Base-by-base conservation (phyloP, 2,888 invertebrate genomes). In the Ptilodon capucinus region DNA sequence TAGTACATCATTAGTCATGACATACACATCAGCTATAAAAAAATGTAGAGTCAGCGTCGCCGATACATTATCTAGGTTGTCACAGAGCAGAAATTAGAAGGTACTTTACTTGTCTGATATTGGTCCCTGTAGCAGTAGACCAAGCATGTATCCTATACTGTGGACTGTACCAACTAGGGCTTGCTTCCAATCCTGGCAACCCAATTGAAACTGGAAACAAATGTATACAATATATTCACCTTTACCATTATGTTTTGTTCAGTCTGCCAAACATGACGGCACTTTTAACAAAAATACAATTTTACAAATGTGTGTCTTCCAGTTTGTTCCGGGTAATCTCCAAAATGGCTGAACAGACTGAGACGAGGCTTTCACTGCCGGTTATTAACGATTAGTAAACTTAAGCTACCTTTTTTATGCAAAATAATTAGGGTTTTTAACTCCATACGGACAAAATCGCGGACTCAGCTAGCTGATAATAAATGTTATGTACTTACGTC, bases 91-190 rank as follows among this genome's bases (percentile, higher is more conserved):
- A 28, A 14, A 32, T 14, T 13, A 14, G 13, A 14, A 32, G 23
- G 9, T 32, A 32, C 11, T 51, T 34, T 56, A 60, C 59, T 60
- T 60, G 21, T 60, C 59, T 14, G 59, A 60, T 17, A 60, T 42
- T 6, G 59, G 60, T 14, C 95, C 95, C 9, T 93, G 88, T 13
- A 94, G 76, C 0, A 93, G 92, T 42, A 94, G 81, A 0, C 94
- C 94, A 42, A 94, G 74, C 73, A 94, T 93, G 64, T 93, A 93
- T 11, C 94, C 94, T 42, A 93, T 67, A 63, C 92, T 94, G 66
- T 94, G 93, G 7, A 94, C 81, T 5, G 94, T 94, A 2, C 95
- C 95, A 9, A 94, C 92, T 54, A 95, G 66, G 0, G 94, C 91
- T 41, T 94, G 75, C 73, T 93, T 94, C 94, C 94, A 95, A 60